Evolutionary conservation across 1,140 invertebrate species (phyloP), one percentile per base, ranked within the genome.

Genomic region (Danaus melanippus): DNA sequence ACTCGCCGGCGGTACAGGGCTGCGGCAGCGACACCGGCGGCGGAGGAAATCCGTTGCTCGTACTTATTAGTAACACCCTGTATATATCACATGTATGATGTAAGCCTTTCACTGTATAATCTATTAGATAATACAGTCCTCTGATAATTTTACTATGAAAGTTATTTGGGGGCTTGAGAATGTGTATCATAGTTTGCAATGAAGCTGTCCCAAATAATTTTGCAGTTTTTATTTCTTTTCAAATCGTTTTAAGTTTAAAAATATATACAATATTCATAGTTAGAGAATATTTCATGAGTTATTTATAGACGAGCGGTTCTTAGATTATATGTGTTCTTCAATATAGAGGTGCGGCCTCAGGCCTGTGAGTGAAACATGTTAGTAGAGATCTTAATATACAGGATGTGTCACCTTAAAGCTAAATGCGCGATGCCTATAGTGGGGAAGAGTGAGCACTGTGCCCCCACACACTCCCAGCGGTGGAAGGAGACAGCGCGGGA

Each of bases 391-490:
- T 15, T 15, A 15, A 15, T 15, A 15, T 15, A 15, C 15, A 15
- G 15, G 15, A 3, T 1, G 15, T 15, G 15, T 15, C 91, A 89
- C 84, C 92, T 90, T 41, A 94, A 71, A 53, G 91, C 92, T 47
- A 95, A 87, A 81, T 95, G 93, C 32, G 91, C 93, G 62, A 95
- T 92, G 8, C 95, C 95, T 47, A 95, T 89, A 48, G 90, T 89
- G 42, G 88, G 81, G 77, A 92, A 90, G 53, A 93, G 79, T 40
- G 87, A 81, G 41, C 92, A 87, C 66, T 88, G 86, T 63, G 89
- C 89, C 12, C 90, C 91, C 46, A 82, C 71, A 76, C 95, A 97
- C 85, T 96, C 95, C 89, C 90, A 93, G 58, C 88, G 83, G 80
- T 97, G 95, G 78, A 91, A 92, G 11, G 71, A 74, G 1, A 90